A percentile compares a stretch with the other conserved stretches of the same genome.
These are phyloP conservation scores for Sycophila texana DNA, from an alignment of 2,888 invertebrate species.

Conservation along the genomic window DNA sequence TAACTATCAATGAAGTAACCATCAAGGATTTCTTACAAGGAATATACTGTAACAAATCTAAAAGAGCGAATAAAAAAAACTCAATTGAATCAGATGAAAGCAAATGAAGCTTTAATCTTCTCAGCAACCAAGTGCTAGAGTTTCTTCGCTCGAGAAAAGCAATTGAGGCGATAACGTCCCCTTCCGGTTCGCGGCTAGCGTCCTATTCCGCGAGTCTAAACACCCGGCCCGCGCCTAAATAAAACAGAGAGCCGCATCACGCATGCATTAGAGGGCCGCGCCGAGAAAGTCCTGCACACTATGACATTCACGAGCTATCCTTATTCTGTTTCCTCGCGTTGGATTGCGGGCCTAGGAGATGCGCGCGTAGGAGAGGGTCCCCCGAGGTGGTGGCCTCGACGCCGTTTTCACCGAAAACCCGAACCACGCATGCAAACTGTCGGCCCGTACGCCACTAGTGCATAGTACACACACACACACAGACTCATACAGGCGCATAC, in stretches of 20 bases:
- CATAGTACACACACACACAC: constrained; percentile 53
- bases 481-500: too few relatives aligned
- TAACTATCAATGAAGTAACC: too few relatives aligned
- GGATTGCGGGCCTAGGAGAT: constrained; percentile 16
- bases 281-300: constrained; percentile 3
- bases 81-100: too few relatives aligned
- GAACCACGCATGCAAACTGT: too few relatives aligned
- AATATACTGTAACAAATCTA: too few relatives aligned
- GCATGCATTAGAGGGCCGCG: constrained; percentile 46
- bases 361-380: constrained; percentile 9
- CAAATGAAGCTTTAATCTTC: too few relatives aligned
- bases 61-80: too few relatives aligned
- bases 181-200: background rate
- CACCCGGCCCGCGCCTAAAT: constrained; percentile 23
- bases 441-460: constrained; percentile 55
- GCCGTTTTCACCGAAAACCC: too few relatives aligned
- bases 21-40: too few relatives aligned
- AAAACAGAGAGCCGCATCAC: constrained; percentile 34
- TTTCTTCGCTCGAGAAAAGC: background rate
- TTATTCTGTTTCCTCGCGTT: constrained; percentile 48
- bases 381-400: constrained; percentile 15
- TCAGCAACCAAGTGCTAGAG: too few relatives aligned
- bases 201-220: background rate
- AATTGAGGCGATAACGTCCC: background rate
- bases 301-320: constrained; percentile 53